A percentile compares a stretch with the other conserved stretches of the same genome.
These are phyloP conservation scores for Chouioia cunea DNA, from an alignment of 2,888 invertebrate species.

Conservation along the genomic window DNA sequence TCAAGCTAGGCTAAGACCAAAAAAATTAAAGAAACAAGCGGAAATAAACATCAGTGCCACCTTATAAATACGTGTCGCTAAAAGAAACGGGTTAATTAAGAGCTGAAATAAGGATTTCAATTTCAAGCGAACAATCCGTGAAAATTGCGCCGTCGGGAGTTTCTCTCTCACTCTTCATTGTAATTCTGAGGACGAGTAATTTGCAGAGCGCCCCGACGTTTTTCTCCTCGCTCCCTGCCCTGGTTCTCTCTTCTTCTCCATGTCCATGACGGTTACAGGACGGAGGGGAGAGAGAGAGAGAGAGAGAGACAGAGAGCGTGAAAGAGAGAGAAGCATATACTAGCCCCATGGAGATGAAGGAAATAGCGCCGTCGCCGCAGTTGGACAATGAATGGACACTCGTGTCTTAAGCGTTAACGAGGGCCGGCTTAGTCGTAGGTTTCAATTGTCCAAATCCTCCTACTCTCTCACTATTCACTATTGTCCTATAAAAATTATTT, in stretches of 20 bases:
- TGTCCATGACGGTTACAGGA: no score
- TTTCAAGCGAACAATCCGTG: conserved; percentile 8
- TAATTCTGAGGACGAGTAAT: conserved; percentile 16
- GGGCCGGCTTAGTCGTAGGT: neutral
- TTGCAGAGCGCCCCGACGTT: neutral
- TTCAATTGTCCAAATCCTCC: neutral
- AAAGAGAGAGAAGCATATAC: no score
- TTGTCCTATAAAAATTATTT: neutral
- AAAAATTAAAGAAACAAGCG: no score
- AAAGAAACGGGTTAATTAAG: conserved; percentile 9
- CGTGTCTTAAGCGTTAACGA: conserved; percentile 22
- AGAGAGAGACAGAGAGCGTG: no score
- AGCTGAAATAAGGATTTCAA: conserved; percentile 3
- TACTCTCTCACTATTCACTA: neutral
- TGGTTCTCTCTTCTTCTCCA: no score
- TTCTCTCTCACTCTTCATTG: conserved; percentile 13
- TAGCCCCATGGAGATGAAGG: conserved; percentile 22
- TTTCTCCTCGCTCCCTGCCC: no score
- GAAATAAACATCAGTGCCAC: no score
- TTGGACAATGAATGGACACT: conserved; percentile 17
- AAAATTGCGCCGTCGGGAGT: conserved; percentile 6
- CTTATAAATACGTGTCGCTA: no score
- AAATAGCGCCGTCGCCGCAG: neutral
- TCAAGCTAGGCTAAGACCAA: no score
- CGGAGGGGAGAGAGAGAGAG: no score